Conservation (phyloP, 1,140 invertebrate species). For the Leucophenga varia region DNA sequence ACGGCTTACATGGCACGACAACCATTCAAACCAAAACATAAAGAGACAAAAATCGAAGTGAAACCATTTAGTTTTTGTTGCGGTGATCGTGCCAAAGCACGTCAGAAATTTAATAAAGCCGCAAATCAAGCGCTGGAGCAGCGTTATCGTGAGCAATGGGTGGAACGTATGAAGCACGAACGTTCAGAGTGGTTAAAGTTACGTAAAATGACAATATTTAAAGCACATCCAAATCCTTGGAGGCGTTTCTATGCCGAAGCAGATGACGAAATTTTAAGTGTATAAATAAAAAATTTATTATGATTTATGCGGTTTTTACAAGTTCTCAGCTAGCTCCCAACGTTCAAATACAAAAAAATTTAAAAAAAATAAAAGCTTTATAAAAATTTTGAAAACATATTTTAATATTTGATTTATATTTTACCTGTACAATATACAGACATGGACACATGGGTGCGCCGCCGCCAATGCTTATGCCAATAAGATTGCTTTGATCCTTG, state of each 20-base stretch:
- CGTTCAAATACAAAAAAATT: too few species aligned
- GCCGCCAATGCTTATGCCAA: constrained; percentile 97
- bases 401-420: neutral
- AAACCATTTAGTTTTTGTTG: constrained; percentile 22
- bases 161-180: constrained; percentile 1
- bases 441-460: constrained; percentile 95
- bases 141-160: neutral
- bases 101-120: constrained; percentile 18
- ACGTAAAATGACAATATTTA: constrained; percentile 27
- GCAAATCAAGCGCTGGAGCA: neutral
- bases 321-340: too few species aligned
- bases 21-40: constrained; percentile 24
- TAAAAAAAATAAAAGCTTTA: neutral
- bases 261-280: too few species aligned
- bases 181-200: constrained; percentile 5
- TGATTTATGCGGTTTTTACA: too few species aligned
- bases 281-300: too few species aligned
- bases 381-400: neutral
- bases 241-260: neutral
- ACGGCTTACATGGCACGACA: constrained; percentile 6
- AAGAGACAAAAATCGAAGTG: constrained; percentile 8
- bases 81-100: constrained; percentile 12
- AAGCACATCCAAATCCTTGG: constrained; percentile 29
- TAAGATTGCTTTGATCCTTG: constrained; percentile 94
- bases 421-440: constrained; percentile 93